Base-by-base conservation (phyloP, 2,888 invertebrate species). In the Cyclophora albipunctata region DNA sequence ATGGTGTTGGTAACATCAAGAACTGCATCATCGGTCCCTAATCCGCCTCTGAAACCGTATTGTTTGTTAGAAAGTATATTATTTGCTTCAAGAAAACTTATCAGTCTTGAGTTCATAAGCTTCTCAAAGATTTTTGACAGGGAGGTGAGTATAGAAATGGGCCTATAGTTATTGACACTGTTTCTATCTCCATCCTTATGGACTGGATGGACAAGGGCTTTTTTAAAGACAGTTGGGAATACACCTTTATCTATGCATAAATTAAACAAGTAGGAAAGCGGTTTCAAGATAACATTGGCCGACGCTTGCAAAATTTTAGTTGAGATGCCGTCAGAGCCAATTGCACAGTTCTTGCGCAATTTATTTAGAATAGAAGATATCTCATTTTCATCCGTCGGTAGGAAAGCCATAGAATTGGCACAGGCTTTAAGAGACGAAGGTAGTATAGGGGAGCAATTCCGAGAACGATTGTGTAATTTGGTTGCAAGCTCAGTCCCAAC, bases 51-150 rank as follows among this genome's bases (percentile, higher is more conserved):
- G 45, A 56, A 56, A 5, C 52, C 53, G 40, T 47, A 56, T 48
- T 56, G 50, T n/a, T 51, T 53, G 5, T 49, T 40, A 3, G 51
- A 40, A 6, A 54, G 42, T 5, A 54, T 42, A n/a, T 51, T 35
- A 33, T 54, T 45, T 42, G 20, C 34, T 45, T 45, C 45, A 3
- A 51, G 34, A 20, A 42, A 54, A 20, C 44, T 48, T 7, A 46
- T 44, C 2, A 51, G 45, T n/a, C 47, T 45, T 5, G 35, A 46
- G 34, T 50, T 51, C 20, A 54, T 7, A n/a, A 51, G 34, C 47
- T 42, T 51, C 43, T 53, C 53, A 0, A 49, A 20, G 5, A 54
- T 42, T 43, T 56, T 56, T 2, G 52, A 53, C 4, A 53, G 6
- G 3, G 51, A 47, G 5, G 53, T 35, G 6, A 56, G 44, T 5